Base-by-base conservation (phyloP, 2,113 vertebrate species). In the Vulpes lagopus region DNA sequence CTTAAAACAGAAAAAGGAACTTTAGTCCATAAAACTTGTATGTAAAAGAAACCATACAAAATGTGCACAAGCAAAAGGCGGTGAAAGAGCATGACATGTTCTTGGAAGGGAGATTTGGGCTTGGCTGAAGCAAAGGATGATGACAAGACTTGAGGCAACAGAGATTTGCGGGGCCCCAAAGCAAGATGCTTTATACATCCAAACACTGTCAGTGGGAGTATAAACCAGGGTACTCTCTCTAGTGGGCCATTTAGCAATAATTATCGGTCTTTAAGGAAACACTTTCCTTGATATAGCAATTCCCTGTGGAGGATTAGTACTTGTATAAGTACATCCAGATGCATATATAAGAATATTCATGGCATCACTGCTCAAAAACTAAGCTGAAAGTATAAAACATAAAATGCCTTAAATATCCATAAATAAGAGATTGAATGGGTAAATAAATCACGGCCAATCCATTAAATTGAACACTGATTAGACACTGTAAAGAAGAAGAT, bases 1-100 rank as follows among this genome's bases (percentile, higher is more conserved):
- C 14, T 30, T 74, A 73, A 84, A 91, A 96, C 11, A 22, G 64
- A 82, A 60, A 90, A 97, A 93, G 71, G 22, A 93, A 86, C 11
- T 83, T 43, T 43, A 62, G 23, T 86, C 65, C 82, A 78, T 76
- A 59, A 78, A 89, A 89, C 2, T 17, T 95, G 30, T 59, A 49
- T 19, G 11, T 78, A 83, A 35, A 91, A 80, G 62, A 94, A 91
- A 91, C 5, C 81, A 69, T 78, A 85, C 59, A 92, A 94, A 90
- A 91, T 19, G 8, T 65, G 12, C 53, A 57, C 20, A 95, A 55
- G 53, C 79, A 67, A 94, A 95, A 73, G 69, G 51, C 62, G 67
- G n/a, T 67, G 55, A 64, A 84, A 73, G 30, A 89, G 71, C 62
- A 79, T 38, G 69, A 60, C 19, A 5, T 49, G 35, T 91, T 93